These are phyloP conservation scores for Leucopternis melanops DNA, from an alignment of 2,113 vertebrate species.

Conservation along the genomic window DNA sequence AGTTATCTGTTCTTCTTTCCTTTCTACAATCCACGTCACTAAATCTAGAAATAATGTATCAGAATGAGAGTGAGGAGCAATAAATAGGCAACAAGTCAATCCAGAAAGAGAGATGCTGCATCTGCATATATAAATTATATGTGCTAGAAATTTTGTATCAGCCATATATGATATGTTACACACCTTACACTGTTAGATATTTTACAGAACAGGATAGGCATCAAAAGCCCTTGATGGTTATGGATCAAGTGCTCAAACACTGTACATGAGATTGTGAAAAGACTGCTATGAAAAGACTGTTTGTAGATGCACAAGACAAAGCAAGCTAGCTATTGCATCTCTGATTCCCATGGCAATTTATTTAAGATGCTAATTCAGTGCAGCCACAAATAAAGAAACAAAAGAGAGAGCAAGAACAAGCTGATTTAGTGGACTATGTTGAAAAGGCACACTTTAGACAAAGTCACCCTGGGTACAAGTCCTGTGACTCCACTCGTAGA, in stretches of 20 bases:
- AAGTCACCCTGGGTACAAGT: slow-evolving; percentile 2
- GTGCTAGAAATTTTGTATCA: not conserved
- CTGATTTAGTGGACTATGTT: slow-evolving; percentile 20
- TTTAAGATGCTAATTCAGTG: slow-evolving; percentile 54
- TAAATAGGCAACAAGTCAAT: not conserved
- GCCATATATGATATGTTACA: not conserved
- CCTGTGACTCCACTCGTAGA: not conserved
- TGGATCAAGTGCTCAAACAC: not conserved
- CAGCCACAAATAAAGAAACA: slow-evolving; percentile 35
- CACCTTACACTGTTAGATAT: not conserved
- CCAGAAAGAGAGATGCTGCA: not conserved
- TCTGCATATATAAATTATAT: not conserved
- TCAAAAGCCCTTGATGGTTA: not conserved
- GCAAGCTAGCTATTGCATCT: slow-evolving; percentile 27
- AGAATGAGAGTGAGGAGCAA: not conserved
- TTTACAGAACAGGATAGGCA: not conserved
- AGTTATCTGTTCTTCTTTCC: not conserved
- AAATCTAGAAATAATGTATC: not conserved
- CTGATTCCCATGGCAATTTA: slow-evolving; percentile 47
- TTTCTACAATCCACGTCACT: not conserved
- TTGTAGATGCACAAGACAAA: slow-evolving; percentile 14
- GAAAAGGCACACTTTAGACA: slow-evolving; percentile 25
- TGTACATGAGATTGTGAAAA: slow-evolving; percentile 18
- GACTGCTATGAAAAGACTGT: slow-evolving; percentile 12
- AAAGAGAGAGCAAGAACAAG: slow-evolving; percentile 37